These are phyloP conservation scores for Ptychoptera contaminata DNA, from an alignment of 2,888 invertebrate genomes.

Conservation along the genomic window DNA sequence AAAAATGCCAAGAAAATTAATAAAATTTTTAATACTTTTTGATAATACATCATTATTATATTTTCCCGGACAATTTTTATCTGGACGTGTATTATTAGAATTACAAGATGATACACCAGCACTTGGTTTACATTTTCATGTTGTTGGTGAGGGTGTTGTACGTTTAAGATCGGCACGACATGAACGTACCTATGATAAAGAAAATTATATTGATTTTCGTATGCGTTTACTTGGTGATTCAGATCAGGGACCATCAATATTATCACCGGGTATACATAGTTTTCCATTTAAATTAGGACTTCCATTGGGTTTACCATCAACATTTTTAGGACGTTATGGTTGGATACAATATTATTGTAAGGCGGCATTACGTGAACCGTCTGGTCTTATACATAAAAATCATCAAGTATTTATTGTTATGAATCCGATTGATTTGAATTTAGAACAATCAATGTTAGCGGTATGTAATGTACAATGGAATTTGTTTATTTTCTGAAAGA, in stretches of 20 bases:
- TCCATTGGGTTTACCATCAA: constrained; percentile 79
- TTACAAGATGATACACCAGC: constrained; percentile 85
- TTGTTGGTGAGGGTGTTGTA: constrained; percentile 89
- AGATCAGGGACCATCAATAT: constrained; percentile 66
- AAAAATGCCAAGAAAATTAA: constrained; percentile 67
- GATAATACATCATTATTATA: constrained; percentile 86
- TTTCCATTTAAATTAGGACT: constrained; percentile 87
- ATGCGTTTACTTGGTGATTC: constrained; percentile 84
- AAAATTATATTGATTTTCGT: constrained; percentile 88
- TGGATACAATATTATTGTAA: constrained; percentile 94
- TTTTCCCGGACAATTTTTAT: constrained; percentile 86
- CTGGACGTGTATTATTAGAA: constrained; percentile 81
- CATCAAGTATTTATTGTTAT: constrained; percentile 95
- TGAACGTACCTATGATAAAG: constrained; percentile 76
- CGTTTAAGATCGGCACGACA: constrained; percentile 65
- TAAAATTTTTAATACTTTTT: constrained; percentile 85
- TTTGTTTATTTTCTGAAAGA: background rate
- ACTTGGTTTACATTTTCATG: constrained; percentile 83
- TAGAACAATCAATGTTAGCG: constrained; percentile 73
- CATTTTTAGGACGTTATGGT: constrained; percentile 83
- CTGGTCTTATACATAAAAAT: constrained; percentile 79
- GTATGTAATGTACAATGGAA: too few species aligned
- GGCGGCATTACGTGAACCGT: constrained; percentile 71
- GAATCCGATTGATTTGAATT: constrained; percentile 86
- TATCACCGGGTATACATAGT: constrained; percentile 88